A percentile compares a stretch with the other conserved stretches of the same genome.
These are phyloP conservation scores for Parthenolecanium corni DNA, from an alignment of 2,888 invertebrate species.

Conservation along the genomic window DNA sequence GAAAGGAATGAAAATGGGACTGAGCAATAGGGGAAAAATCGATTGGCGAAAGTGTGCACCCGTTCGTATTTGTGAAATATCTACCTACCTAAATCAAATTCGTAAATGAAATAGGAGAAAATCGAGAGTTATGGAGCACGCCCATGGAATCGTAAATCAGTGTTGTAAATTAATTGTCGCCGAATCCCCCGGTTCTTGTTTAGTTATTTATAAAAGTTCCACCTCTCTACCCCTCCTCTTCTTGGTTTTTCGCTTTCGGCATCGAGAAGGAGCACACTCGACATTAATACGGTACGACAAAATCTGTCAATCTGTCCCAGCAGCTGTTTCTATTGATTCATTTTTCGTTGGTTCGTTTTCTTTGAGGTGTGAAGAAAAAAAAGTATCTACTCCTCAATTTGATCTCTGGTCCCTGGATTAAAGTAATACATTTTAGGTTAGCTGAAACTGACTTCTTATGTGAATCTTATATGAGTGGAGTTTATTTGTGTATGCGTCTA, in stretches of 20 bases:
- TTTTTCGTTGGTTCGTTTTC: constrained; percentile 16
- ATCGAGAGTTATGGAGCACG: constrained; percentile 24
- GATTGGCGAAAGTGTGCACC: too few species aligned
- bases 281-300: constrained; percentile 10
- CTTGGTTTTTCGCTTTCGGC: background rate
- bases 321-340: constrained; percentile 27
- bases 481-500: too few species aligned
- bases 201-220: constrained; percentile 20
- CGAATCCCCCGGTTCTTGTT: constrained; percentile 24
- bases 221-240: too few species aligned
- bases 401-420: too few species aligned
- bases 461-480: too few species aligned
- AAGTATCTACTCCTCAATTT: too few species aligned
- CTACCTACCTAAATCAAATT: background rate
- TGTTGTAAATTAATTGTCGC: constrained; percentile 26
- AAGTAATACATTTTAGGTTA: too few species aligned
- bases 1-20: too few species aligned
- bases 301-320: constrained; percentile 27
- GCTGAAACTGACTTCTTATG: too few species aligned
- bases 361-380: background rate
- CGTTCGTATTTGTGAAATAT: too few species aligned
- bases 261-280: background rate
- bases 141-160: constrained; percentile 25
- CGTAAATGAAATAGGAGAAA: background rate
- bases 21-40: too few species aligned